Base-by-base conservation (phyloP, 2,113 vertebrate species). In the Buteo buteo region DNA sequence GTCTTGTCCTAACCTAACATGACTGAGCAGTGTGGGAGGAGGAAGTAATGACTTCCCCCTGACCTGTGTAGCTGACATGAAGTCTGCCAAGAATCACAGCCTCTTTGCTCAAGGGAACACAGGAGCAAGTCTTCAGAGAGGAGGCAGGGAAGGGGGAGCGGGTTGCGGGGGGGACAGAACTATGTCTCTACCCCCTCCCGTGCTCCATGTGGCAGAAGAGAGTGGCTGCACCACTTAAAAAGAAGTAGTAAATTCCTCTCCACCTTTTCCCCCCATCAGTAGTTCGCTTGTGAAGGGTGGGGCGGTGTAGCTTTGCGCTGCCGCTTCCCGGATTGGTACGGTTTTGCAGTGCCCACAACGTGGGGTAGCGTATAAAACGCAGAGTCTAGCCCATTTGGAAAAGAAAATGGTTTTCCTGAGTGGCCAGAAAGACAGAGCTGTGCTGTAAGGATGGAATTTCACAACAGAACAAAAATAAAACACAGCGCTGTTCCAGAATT, bases 1-100 rank as follows among this genome's bases (percentile, higher is more conserved):
- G 87, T 94, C 93, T 91, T 95, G 94, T 94, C 91, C 91, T 97
- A 96, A 96, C 93, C 95, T 95, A 96, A 94, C 93, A 96, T 7
- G 58, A 77, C 96, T 88, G 86, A 94, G 87, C 74, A 93, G 86
- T 96, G 94, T 95, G 89, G 93, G 95, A 97, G 95, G 93, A 97
- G 93, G 95, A 97, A 97, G 93, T 89, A 96, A 93, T 97, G 97
- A 97, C 94, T 97, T 97, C 94, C 94, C 91, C 89, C 89, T 97
- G 97, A 95, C 96, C 95, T 96, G 86, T 93, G 94, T 95, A 97
- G 87, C 95, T 97, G 95, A 94, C 95, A 77, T 94, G 78, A 80
- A 91, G 89, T 21, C 93, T 97, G 96, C 96, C 96, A 96, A 97
- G 95, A 97, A 97, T 96, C 96, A 97, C 95, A 93, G 84, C n/a